These are phyloP conservation scores for Aleadryas rufinucha DNA, from an alignment of 2,113 vertebrate genomes.

Conservation along the genomic window DNA sequence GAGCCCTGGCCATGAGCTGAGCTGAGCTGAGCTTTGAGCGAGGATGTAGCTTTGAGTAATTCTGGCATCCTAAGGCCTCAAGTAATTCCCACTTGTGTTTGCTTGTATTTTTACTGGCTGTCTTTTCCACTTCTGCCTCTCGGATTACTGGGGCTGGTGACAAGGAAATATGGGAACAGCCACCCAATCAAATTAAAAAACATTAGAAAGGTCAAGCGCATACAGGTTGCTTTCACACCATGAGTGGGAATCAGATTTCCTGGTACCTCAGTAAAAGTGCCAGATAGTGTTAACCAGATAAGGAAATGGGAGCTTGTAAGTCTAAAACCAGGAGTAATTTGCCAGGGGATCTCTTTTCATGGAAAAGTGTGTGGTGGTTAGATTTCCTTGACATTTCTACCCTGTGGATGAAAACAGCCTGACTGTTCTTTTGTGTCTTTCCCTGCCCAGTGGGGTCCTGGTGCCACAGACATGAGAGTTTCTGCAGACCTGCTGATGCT, in stretches of 20 bases:
- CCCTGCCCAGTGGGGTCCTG: not conserved
- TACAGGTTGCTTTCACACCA: slow-evolving; percentile 20
- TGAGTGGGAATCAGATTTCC: slow-evolving; percentile 43
- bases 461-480: not conserved
- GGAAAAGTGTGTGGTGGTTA: not conserved
- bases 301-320: slow-evolving; percentile 18
- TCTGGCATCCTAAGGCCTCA: not conserved
- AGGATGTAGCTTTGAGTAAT: not conserved
- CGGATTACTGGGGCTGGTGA: slow-evolving; percentile 51
- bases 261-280: slow-evolving; percentile 28
- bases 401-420: not conserved
- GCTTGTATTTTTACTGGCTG: slow-evolving; percentile 33
- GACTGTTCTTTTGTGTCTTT: not conserved
- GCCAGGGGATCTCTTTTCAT: not conserved
- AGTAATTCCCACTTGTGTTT: slow-evolving; percentile 30
- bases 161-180: slow-evolving; percentile 61
- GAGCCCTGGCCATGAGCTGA: not conserved
- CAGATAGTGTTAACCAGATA: slow-evolving; percentile 50
- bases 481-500: not conserved
- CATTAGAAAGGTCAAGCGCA: slow-evolving; percentile 51
- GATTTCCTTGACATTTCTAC: not conserved
- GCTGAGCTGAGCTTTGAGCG: not conserved
- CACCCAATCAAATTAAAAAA: slow-evolving; percentile 63
- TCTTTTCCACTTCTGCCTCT: slow-evolving; percentile 54
- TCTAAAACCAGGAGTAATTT: slow-evolving; percentile 6